Evolutionary conservation across 1,140 invertebrate species (phyloP).

Genomic region (Trichomalopsis sarcophagae): DNA sequence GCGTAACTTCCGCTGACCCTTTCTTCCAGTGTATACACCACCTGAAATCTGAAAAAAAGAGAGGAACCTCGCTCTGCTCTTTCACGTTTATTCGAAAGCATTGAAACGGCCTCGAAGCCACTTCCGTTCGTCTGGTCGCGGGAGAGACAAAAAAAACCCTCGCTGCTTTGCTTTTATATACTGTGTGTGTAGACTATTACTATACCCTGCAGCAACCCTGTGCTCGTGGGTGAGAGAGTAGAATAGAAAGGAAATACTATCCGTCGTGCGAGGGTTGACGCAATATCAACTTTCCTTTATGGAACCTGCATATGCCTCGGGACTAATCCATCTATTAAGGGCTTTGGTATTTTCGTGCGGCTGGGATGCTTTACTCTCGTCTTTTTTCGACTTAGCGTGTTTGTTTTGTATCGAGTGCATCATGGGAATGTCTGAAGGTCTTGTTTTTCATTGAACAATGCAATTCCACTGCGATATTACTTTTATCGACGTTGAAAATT

Average conservation of each 20-base stretch:
- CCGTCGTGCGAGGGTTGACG: neutral
- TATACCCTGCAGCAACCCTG: neutral
- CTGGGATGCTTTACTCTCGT: too few relatives aligned
- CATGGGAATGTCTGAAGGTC: neutral
- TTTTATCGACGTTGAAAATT: too few relatives aligned
- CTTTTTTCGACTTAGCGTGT: neutral
- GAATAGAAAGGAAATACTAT: neutral
- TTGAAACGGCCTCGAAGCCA: neutral
- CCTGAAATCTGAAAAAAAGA: slow-evolving; percentile 17
- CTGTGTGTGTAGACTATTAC: neutral
- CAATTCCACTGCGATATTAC: neutral
- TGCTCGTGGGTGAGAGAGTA: neutral
- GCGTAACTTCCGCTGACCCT: slow-evolving; percentile 22
- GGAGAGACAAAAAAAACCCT: neutral
- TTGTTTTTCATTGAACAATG: neutral
- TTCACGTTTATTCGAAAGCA: neutral
- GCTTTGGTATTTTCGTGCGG: neutral
- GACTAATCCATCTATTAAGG: neutral
- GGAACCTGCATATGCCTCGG: neutral
- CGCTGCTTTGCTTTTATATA: neutral
- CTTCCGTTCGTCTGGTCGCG: neutral
- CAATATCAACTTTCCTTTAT: neutral
- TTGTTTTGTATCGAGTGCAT: neutral
- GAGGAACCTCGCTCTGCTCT: neutral
- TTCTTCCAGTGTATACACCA: neutral